Evolutionary conservation across 2,888 invertebrate species (phyloP), one percentile per base, ranked within the genome.

Genomic region (Amiota minor): DNA sequence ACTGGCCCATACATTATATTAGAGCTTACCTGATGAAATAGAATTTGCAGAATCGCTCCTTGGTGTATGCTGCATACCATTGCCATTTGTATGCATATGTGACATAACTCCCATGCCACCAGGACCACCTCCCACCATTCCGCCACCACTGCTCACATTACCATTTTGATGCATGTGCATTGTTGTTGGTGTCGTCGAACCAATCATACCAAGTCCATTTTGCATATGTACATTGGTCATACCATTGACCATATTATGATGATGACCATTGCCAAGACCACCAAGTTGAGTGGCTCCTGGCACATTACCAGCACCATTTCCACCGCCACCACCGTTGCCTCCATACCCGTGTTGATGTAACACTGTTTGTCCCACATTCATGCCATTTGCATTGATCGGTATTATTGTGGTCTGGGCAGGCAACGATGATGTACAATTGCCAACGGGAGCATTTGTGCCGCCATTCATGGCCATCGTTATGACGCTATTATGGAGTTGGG

Each of bases 381-480:
- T 46, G 16, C 75, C 79, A 46, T 71, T 74, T 80, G 80, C 73
- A 86, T 81, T 46, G 91, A 91, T 76, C 91, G 92, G 91, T 85
- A 92, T 92, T 73, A 92, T 90, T 65, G 91, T 91, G 69, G 90
- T 91, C 84, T 91, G 92, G 78, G 91, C 90, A 81, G 88, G 89
- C 83, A 86, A 82, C 76, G 81, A 83, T 79, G 90, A 89, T 77
- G 90, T 90, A 81, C 92, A 92, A 65, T 65, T 65, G 65, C 47
- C 35, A 16, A 46, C 65, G 16, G 16, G n/a, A 47, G 16, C 16
- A 47, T 64, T 64, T 18, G 14, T 45, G 20, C 47, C 47, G 72
- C 91, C 90, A 73, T 89, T 88, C 71, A 91, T 86, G 62, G 83
- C 84, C 87, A 89, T 81, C 56, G 89, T 88, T 73, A 90, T 90